Percentiles rank a stretch among this genome's conserved stretches.
Conservation (phyloP, 2,797 vertebrate genomes). For the Ptychadena robeensis region DNA sequence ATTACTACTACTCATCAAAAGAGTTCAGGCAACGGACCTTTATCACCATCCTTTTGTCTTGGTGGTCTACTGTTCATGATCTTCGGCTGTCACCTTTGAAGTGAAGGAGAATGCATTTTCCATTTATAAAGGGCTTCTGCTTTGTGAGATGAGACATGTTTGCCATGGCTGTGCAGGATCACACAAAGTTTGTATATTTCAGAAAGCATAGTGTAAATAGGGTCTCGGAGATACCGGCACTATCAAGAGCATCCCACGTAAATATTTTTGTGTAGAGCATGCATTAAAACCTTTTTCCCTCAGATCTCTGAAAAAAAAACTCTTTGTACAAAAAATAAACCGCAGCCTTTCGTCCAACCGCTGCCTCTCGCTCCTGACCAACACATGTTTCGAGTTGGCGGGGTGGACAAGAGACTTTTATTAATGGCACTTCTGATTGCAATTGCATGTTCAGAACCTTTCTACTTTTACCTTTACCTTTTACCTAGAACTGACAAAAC, state of each 20-base stretch:
- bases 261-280: slow-evolving; percentile 51
- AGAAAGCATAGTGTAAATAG: slow-evolving; percentile 50
- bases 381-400: slow-evolving; percentile 44
- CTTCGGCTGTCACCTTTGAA: slow-evolving; percentile 29
- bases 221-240: slow-evolving; percentile 16
- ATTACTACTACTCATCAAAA: neutral
- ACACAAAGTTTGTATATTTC: slow-evolving; percentile 51
- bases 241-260: slow-evolving; percentile 34
- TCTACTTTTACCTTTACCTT: neutral
- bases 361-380: slow-evolving; percentile 29
- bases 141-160: slow-evolving; percentile 28
- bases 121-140: slow-evolving; percentile 28
- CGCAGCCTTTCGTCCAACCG: slow-evolving; percentile 3
- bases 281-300: slow-evolving; percentile 38
- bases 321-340: slow-evolving; percentile 56
- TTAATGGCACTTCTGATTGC: slow-evolving; percentile 8
- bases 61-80: neutral
- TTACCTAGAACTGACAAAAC: slow-evolving; percentile 24
- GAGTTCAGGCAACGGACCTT: neutral
- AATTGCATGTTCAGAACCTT: slow-evolving; percentile 20
- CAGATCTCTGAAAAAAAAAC: slow-evolving; percentile 42
- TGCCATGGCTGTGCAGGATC: slow-evolving; percentile 30
- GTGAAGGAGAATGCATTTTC: slow-evolving; percentile 7
- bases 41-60: neutral
- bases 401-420: slow-evolving; percentile 11